These are phyloP conservation scores for Enteromius anoplus DNA, from an alignment of 2,797 vertebrate species.

Conservation along the genomic window DNA sequence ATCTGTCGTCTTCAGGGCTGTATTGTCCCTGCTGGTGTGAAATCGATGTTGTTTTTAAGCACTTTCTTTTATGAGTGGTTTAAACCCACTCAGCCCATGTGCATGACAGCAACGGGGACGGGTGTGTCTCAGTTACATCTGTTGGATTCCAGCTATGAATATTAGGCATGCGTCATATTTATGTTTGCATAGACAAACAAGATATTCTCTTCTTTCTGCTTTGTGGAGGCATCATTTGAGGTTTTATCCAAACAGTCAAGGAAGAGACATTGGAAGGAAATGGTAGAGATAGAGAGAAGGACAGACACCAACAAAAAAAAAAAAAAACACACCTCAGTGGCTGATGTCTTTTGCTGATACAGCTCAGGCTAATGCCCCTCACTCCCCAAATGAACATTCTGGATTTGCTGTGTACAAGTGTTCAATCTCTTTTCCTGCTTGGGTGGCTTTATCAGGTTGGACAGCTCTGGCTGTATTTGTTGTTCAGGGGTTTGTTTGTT, in stretches of 20 bases:
- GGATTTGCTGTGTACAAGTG: slow-evolving; percentile 6
- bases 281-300: neutral
- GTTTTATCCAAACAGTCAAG: slow-evolving; percentile 4
- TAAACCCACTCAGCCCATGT: neutral
- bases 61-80: slow-evolving; percentile 26
- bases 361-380: slow-evolving; percentile 11
- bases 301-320: neutral
- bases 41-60: slow-evolving; percentile 22
- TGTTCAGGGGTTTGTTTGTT: neutral
- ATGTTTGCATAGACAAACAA: slow-evolving; percentile 6
- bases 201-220: neutral
- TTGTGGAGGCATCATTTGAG: neutral
- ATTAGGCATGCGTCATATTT: neutral
- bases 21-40: slow-evolving; percentile 32
- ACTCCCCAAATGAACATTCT: slow-evolving; percentile 7
- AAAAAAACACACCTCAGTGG: slow-evolving; percentile 29
- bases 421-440: slow-evolving; percentile 25
- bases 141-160: slow-evolving; percentile 1
- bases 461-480: slow-evolving; percentile 43
- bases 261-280: slow-evolving; percentile 2
- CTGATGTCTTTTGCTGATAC: slow-evolving; percentile 33
- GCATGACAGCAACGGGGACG: neutral
- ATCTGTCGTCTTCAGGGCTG: neutral
- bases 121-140: slow-evolving; percentile 17
- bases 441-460: slow-evolving; percentile 40